These are phyloP conservation scores for Aurelia sp. DNA, from an alignment of 30 jellyfish, hydroid and myxozoan genomes.

Conservation along the genomic window DNA sequence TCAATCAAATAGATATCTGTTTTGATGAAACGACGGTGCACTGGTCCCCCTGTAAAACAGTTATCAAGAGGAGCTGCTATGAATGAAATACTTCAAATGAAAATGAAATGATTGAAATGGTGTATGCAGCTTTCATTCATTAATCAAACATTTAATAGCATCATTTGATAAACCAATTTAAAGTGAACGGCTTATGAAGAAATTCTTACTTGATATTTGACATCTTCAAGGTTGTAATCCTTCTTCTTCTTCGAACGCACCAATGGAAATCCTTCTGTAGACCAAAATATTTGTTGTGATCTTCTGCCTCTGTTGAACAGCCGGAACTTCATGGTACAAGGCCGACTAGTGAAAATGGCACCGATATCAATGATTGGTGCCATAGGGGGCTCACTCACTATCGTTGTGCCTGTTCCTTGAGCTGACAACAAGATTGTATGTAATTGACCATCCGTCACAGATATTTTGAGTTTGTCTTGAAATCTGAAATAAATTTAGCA, in stretches of 20 bases:
- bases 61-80: no score
- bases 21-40: no score
- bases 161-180: no score
- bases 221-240: slow-evolving; percentile 75
- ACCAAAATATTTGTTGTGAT: slow-evolving; percentile 94
- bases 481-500: slow-evolving; percentile 50
- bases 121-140: no score
- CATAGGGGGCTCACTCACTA: slow-evolving; percentile 91
- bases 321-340: slow-evolving; percentile 64
- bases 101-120: no score
- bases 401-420: slow-evolving; percentile 92
- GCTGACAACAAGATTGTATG: slow-evolving; percentile 79
- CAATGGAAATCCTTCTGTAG: slow-evolving; percentile 92
- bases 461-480: slow-evolving; percentile 79
- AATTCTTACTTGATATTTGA: slow-evolving; percentile 77
- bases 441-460: slow-evolving; percentile 73
- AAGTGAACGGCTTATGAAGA: background rate
- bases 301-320: slow-evolving; percentile 90
- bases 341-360: slow-evolving; percentile 80
- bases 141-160: no score
- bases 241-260: slow-evolving; percentile 67
- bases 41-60: no score
- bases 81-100: no score
- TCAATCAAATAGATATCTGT: no score
- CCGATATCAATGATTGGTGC: slow-evolving; percentile 84